Base-by-base conservation (phyloP, 2,797 vertebrate species). In the Hippoglossus hippoglossus region DNA sequence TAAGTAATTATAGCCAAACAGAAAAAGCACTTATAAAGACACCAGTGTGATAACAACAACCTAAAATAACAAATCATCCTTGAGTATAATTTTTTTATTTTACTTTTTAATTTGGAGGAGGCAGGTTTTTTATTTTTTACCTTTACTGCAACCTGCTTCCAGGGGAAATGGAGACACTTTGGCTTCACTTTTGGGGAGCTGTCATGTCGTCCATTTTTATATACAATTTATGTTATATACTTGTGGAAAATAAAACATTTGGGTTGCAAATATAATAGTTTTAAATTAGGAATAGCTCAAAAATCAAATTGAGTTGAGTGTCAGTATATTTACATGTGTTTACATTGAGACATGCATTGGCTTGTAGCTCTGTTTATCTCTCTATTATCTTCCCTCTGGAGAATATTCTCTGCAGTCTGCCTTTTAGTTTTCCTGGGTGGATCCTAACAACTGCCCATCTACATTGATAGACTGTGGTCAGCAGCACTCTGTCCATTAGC, bases 401-500 rank as follows among this genome's bases (percentile, higher is more conserved):
- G 52, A 69, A 73, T 50, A 49, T 28, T 21, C 0, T 68, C 63
- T 59, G 10, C 31, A 19, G 19, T 63, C 46, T 50, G 5, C 19
- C n/a, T 44, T 46, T 69, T 67, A 24, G 50, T 70, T 58, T 77
- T 53, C 51, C 54, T 65, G 0, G 66, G 36, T 75, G 61, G 46
- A 55, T 63, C 63, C 69, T 73, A 56, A 58, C 59, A 67, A 24
- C 39, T 73, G 71, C 15, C 46, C 46, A 54, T 69, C 55, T 63
- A 26, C 59, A 39, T 24, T 68, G 68, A 71, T 66, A 53, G 24
- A 55, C 68, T 76, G 50, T 51, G 67, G 68, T 78, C 71, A 36
- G 71, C 71, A 68, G 31, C 57, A 70, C 69, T 77, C 24, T 72
- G 52, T 82, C 85, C 92, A 93, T 94, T 92, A 92, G 82, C 58